phyloP scores from a whole-genome alignment of 2,888 invertebrate genomes.

The Mesorhabditis sp. region DNA sequence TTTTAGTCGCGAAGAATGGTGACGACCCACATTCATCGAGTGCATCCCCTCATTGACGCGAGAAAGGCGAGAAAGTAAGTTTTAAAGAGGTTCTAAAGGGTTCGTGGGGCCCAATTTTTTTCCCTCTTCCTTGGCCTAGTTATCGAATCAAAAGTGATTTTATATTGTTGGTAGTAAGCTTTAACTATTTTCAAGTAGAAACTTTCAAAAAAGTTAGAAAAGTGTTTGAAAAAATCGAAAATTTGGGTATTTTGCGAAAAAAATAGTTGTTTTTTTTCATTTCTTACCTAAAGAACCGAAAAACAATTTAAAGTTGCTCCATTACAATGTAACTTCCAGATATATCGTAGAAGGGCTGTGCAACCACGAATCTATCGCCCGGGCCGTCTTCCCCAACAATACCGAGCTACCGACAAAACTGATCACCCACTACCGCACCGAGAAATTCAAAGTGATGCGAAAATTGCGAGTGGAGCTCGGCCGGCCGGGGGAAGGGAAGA shows the following conservation, averaged over 20 bases:
- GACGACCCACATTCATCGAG: not conserved
- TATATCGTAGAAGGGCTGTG: not conserved
- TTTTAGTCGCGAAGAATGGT: not conserved
- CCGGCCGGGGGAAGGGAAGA: not conserved
- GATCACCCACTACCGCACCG: not conserved
- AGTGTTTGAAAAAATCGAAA: too few species aligned
- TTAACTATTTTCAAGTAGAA: too few species aligned
- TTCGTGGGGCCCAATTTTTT: not conserved
- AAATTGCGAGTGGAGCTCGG: not conserved
- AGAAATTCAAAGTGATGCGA: not conserved
- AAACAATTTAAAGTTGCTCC: too few species aligned
- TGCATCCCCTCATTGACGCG: not conserved
- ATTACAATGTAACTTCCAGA: not conserved
- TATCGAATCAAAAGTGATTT: too few species aligned
- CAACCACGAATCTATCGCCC: too few species aligned
- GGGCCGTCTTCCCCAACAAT: not conserved
- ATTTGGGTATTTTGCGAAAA: too few species aligned
- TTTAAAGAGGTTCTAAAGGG: not conserved
- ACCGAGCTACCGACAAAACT: not conserved
- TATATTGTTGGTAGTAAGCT: too few species aligned
- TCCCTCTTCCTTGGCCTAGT: too few species aligned
- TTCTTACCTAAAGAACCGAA: too few species aligned
- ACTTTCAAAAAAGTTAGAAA: too few species aligned
- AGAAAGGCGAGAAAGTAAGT: slow-evolving; percentile 6
- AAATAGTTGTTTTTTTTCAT: too few species aligned